Percentiles rank a stretch among this genome's conserved stretches.
Conservation (phyloP, 2,888 invertebrate genomes). For the Lasioglossum marginatum region DNA sequence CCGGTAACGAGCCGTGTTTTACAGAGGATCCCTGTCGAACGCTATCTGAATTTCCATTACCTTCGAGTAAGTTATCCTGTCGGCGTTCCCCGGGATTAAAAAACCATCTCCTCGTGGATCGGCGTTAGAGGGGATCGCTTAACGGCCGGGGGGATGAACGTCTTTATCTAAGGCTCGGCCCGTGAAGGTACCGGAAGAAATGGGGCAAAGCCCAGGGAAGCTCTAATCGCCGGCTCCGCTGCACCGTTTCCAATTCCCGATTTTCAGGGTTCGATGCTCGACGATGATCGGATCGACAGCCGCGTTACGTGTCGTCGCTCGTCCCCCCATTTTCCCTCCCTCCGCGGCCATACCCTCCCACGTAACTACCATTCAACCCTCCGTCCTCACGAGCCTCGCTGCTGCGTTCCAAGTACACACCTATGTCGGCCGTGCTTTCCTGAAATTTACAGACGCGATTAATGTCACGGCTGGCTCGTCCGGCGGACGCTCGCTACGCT, state of each 20-base stretch:
- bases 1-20: slow-evolving; percentile 18
- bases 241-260: slow-evolving; percentile 39
- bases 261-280: slow-evolving; percentile 56
- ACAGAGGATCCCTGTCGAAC: slow-evolving; percentile 10
- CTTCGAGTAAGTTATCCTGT: slow-evolving; percentile 39
- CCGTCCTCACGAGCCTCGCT: slow-evolving; percentile 46
- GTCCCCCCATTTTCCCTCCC: background rate
- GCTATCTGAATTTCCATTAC: slow-evolving; percentile 50
- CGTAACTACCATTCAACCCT: slow-evolving; percentile 14
- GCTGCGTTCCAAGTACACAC: slow-evolving; percentile 62
- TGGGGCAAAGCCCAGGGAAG: slow-evolving; percentile 33
- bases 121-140: slow-evolving; percentile 25
- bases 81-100: slow-evolving; percentile 41
- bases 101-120: slow-evolving; percentile 46
- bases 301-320: slow-evolving; percentile 33
- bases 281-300: slow-evolving; percentile 56
- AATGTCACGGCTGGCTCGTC: slow-evolving; percentile 75
- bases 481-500: slow-evolving; percentile 62
- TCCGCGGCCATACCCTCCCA: background rate
- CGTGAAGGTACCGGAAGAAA: slow-evolving; percentile 40
- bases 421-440: slow-evolving; percentile 68
- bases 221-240: slow-evolving; percentile 38
- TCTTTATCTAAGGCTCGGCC: slow-evolving; percentile 47
- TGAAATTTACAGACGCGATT: slow-evolving; percentile 77
- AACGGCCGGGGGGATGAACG: slow-evolving; percentile 22